Base-by-base conservation (phyloP, 23 tunicate genomes). In the Ascidia mentula region DNA sequence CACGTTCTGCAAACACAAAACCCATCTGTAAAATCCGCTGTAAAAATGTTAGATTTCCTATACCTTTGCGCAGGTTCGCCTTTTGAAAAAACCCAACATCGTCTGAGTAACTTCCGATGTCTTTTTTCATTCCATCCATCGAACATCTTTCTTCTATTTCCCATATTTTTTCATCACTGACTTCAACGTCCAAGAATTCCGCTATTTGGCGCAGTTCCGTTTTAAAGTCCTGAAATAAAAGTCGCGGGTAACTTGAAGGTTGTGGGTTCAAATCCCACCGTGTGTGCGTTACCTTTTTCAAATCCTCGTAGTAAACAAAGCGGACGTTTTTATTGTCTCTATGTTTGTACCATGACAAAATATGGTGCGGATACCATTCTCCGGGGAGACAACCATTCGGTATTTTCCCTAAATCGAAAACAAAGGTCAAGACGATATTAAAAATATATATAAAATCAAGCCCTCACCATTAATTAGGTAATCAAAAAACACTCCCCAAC, bases 251-350 rank as follows among this genome's bases (percentile, higher is more conserved):
- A 26, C 22, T 5, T 53, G 13, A 53, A 53, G 2, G 12, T 28
- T 3, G 12, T 3, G 13, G 7, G 7, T 53, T 53, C 4, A 5
- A 28, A 9, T 53, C 24, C 13, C 28, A 53, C 24, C 13, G 12
- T 20, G n/a, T n/a, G n/a, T n/a, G n/a, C n/a, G n/a, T n/a, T 38
- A 77, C 80, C 80, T 77, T 46, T 36, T 77, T 77, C 69, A 77
- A 38, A 34, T 77, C 80, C 32, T 77, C 80, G 45, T 77, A 77
- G 28, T 20, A 39, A 6, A 77, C 69, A 31, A 77, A 77, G 32
- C 13, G 69, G 32, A 77, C 59, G 69, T 77, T 77, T 45, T 45
- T 46, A 69, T 77, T 36, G 26, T 77, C 69, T 45, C 45, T 77
- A 34, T 77, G 80, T 46, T 77, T 31, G 80, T 77, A 77, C 80